Evolutionary conservation across 2,797 vertebrate species (phyloP).

Genomic region (Coendou prehensilis): DNA sequence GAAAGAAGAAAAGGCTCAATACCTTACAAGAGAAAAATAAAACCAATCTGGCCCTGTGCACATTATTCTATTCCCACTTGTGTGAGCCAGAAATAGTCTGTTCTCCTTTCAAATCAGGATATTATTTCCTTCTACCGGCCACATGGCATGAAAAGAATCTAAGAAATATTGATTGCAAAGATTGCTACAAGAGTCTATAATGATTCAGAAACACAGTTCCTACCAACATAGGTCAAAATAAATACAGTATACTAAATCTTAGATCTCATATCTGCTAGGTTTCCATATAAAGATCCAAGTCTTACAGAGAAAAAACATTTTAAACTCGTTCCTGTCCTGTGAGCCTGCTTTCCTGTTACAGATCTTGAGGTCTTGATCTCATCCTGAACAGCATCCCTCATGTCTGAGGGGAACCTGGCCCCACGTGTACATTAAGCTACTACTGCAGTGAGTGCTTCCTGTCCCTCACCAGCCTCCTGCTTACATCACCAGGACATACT

Average conservation of each 20-base stretch:
- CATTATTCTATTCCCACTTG: conserved; percentile 36
- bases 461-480: neutral
- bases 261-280: neutral
- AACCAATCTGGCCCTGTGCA: conserved; percentile 3
- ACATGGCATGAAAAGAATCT: conserved; percentile 3
- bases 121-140: conserved; percentile 48
- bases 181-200: conserved; percentile 26
- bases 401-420: neutral
- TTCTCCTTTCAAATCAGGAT: conserved; percentile 50
- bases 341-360: neutral
- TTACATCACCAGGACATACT: neutral
- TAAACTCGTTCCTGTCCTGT: neutral
- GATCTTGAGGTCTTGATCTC: neutral
- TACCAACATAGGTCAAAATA: conserved; percentile 24
- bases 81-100: conserved; percentile 39
- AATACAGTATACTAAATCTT: neutral
- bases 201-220: conserved; percentile 33
- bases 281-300: conserved; percentile 27
- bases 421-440: neutral
- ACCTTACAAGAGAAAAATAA: neutral
- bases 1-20: neutral
- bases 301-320: neutral
- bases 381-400: conserved; percentile 43
- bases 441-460: neutral
- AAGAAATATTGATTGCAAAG: conserved; percentile 48